phyloP scores from a whole-genome alignment of 2,113 vertebrate species.

The Cephalopholis sonnerati region DNA sequence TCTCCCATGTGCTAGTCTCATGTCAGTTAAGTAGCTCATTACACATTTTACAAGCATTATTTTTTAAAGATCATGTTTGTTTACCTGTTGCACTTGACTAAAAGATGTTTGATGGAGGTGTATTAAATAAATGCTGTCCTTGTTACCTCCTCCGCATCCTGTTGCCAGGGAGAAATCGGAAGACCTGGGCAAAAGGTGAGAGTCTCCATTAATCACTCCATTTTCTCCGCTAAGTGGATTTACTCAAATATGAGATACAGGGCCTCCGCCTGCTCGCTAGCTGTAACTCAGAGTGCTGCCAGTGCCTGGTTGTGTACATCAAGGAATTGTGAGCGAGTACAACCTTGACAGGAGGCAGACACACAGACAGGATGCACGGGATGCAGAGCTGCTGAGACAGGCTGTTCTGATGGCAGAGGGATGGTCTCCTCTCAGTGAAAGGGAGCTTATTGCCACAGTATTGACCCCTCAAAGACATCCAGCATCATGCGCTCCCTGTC shows the following conservation, averaged over 20 bases:
- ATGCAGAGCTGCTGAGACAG: constrained; percentile 57
- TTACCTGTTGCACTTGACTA: constrained; percentile 58
- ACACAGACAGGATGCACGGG: constrained; percentile 40
- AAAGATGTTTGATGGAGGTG: constrained; percentile 62
- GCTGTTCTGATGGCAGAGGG: constrained; percentile 45
- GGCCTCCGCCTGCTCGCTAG: constrained; percentile 42
- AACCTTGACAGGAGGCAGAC: constrained; percentile 77
- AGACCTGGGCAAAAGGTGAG: constrained; percentile 98
- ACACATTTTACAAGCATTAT: constrained; percentile 36
- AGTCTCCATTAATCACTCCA: constrained; percentile 68
- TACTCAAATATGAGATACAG: constrained; percentile 69
- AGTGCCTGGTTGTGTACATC: constrained; percentile 40
- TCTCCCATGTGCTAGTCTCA: neutral
- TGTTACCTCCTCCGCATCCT: constrained; percentile 70
- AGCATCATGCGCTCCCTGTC: constrained; percentile 25
- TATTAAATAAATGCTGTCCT: constrained; percentile 68
- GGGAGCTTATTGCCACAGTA: constrained; percentile 12
- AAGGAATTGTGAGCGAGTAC: constrained; percentile 50
- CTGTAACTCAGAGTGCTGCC: constrained; percentile 55
- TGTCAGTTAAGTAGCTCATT: constrained; percentile 20
- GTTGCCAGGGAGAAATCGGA: constrained; percentile 96
- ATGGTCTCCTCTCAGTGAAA: constrained; percentile 24
- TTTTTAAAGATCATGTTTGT: constrained; percentile 37
- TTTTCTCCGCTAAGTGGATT: constrained; percentile 79
- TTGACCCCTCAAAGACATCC: constrained; percentile 43